phyloP scores from a whole-genome alignment of 2,797 vertebrate genomes.

The Chiloscyllium punctatum region DNA sequence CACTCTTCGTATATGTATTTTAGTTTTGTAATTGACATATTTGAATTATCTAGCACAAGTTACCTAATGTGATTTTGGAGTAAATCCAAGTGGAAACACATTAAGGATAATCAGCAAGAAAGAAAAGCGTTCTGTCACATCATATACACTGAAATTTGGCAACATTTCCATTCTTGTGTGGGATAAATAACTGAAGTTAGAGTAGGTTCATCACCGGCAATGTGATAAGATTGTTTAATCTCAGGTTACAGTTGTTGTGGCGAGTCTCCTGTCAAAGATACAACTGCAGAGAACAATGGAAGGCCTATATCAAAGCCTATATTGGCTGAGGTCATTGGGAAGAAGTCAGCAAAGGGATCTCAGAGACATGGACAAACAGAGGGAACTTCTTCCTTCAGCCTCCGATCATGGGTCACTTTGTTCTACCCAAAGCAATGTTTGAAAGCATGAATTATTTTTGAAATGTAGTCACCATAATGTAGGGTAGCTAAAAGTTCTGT shows the following conservation, averaged over 20 bases:
- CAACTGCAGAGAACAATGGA: not conserved
- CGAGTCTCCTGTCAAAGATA: not conserved
- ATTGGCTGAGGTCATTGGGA: not conserved
- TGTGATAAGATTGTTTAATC: not conserved
- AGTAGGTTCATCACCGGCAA: not conserved
- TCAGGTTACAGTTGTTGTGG: not conserved
- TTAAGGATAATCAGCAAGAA: not conserved
- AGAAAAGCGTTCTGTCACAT: not conserved
- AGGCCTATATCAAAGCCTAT: not conserved
- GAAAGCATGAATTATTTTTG: conserved; percentile 14
- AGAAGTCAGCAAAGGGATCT: not conserved
- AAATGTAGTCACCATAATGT: not conserved
- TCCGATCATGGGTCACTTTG: not conserved
- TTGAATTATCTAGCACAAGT: not conserved
- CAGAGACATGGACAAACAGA: not conserved
- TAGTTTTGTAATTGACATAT: not conserved
- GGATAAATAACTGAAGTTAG: not conserved
- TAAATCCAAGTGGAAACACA: not conserved
- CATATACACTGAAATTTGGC: not conserved
- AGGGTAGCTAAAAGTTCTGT: not conserved
- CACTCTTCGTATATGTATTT: not conserved
- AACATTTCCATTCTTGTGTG: not conserved
- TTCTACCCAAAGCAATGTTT: not conserved
- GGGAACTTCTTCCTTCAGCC: not conserved
- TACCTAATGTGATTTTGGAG: not conserved